Conservation (phyloP, 2,113 vertebrate species). For the Amphiprion percula region DNA sequence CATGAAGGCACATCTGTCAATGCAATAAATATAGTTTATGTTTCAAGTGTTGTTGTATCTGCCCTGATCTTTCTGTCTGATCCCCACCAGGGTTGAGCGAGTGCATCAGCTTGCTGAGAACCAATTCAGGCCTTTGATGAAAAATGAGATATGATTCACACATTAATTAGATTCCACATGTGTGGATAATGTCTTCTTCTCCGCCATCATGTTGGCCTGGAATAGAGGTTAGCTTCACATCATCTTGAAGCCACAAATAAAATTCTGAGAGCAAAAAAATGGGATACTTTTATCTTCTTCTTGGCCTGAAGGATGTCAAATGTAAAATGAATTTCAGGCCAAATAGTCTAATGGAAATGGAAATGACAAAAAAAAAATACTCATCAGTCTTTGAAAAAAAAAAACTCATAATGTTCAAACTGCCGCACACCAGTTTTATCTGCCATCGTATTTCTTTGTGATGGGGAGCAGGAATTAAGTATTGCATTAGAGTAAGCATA, state of each 20-base stretch:
- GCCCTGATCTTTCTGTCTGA: slow-evolving; percentile 31
- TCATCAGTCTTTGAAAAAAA: slow-evolving; percentile 49
- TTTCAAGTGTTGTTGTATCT: slow-evolving; percentile 29
- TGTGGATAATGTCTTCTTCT: slow-evolving; percentile 19
- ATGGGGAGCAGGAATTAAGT: slow-evolving; percentile 69
- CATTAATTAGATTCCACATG: slow-evolving; percentile 54
- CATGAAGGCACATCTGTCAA: slow-evolving; percentile 1
- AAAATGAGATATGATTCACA: slow-evolving; percentile 55
- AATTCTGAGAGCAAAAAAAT: slow-evolving; percentile 29
- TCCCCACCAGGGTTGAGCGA: slow-evolving; percentile 33
- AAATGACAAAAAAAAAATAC: slow-evolving; percentile 65
- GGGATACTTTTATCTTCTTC: slow-evolving; percentile 34
- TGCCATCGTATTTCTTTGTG: slow-evolving; percentile 70
- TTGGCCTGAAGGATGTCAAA: slow-evolving; percentile 52
- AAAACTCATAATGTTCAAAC: slow-evolving; percentile 59
- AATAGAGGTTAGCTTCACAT: slow-evolving; percentile 30
- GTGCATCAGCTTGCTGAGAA: slow-evolving; percentile 35
- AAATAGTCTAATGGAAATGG: slow-evolving; percentile 71
- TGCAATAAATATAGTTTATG: slow-evolving; percentile 33
- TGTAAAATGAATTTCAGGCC: slow-evolving; percentile 59
- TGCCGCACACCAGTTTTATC: slow-evolving; percentile 63
- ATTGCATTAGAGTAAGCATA: slow-evolving; percentile 66
- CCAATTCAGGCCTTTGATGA: slow-evolving; percentile 44
- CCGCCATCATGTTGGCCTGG: slow-evolving; percentile 2
- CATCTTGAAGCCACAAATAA: slow-evolving; percentile 37